These are phyloP conservation scores for Cinara cedri DNA, from an alignment of 2,888 invertebrate species.

Conservation along the genomic window DNA sequence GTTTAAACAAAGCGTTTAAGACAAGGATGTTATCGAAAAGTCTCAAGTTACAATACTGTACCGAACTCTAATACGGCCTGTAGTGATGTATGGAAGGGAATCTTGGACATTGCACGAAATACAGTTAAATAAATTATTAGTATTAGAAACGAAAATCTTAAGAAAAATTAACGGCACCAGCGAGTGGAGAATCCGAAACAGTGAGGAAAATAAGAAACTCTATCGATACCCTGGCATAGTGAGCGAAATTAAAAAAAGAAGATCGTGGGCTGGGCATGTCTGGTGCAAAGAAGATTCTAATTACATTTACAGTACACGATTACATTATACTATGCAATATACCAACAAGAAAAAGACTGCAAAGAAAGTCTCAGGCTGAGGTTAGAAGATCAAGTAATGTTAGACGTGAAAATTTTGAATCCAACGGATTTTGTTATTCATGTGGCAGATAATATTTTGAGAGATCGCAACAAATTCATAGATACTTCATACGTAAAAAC, in stretches of 20 bases:
- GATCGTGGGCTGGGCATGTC: background rate
- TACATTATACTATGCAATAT: too few species aligned
- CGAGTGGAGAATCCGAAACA: background rate
- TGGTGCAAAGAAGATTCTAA: too few species aligned
- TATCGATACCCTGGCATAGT: background rate
- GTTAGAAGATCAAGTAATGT: too few species aligned
- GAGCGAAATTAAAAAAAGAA: background rate
- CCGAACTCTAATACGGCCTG: background rate
- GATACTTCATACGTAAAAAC: too few species aligned
- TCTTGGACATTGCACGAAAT: background rate
- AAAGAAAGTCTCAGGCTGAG: too few species aligned
- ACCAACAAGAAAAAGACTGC: too few species aligned
- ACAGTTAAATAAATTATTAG: background rate
- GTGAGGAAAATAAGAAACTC: background rate
- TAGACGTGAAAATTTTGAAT: too few species aligned
- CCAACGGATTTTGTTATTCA: too few species aligned
- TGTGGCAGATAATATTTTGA: too few species aligned
- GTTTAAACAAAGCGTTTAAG: background rate
- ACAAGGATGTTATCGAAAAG: background rate
- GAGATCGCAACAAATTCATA: too few species aligned
- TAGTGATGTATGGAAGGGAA: background rate
- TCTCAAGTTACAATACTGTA: background rate
- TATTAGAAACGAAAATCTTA: background rate
- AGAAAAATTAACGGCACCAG: background rate
- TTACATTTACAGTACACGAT: too few species aligned